Base-by-base conservation (phyloP, 2,888 invertebrate genomes). In the Diplolepis rosae region DNA sequence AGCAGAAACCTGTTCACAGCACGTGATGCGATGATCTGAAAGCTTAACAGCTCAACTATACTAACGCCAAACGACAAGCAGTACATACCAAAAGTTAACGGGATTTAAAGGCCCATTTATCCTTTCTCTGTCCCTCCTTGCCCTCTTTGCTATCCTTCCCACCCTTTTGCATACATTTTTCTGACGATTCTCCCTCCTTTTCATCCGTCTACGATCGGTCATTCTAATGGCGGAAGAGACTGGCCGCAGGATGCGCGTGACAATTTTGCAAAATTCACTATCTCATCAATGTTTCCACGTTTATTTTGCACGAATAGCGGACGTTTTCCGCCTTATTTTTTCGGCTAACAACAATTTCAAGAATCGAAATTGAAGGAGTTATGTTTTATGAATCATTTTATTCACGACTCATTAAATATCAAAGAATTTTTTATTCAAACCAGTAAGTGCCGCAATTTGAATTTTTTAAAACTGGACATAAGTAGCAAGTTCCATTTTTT, bases 241-340 rank as follows among this genome's bases (percentile, higher is more conserved):
- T 54, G 61, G 48, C 73, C 71, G 82, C 84, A 84, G 85, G 84
- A 85, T 84, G 85, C 84, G 77, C 86, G 86, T 86, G 86, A 87
- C 84, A 80, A 80, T 84, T 81, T 83, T 87, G 83, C 82, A 77
- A 84, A 86, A 83, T 80, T 22, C 56, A 35, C 56, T 35, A 56
- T 35, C 30, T 54, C 56, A 13, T 35, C 35, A 61, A 24, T 18
- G 35, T 61, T 61, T 54, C 28, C 52, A 54, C 15, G 18, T 35
- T 35, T 13, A 35, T 61, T 61, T 61, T 24, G 56, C 22, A 45
- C 45, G 18, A 18, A 15, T 45, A 45, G 45, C 18, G 45, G 45
- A 45, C 45, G 45, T 45, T 45, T 45, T 45, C 45, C 18, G 45
- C 18, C 45, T 6, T 15, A 45, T n/a, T n/a, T n/a, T n/a, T n/a